Evolutionary conservation across 2,888 invertebrate species (phyloP).

Genomic region (Drosophila maculinotata): DNA sequence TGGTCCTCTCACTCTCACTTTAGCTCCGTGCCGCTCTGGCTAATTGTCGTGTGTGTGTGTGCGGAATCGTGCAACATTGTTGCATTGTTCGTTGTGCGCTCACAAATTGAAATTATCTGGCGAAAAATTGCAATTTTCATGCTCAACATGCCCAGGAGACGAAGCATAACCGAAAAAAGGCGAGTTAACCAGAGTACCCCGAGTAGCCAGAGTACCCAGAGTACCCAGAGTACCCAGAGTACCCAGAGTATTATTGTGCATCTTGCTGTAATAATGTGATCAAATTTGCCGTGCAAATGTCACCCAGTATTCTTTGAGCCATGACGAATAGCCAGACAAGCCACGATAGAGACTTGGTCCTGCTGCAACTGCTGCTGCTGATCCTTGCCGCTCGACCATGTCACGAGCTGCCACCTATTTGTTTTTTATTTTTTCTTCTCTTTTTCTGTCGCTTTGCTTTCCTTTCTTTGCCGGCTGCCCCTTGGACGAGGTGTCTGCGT

Average conservation of each 20-base stretch:
- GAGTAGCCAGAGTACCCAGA: too few species aligned
- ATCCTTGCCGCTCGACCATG: slow-evolving; percentile 6
- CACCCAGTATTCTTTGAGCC: slow-evolving; percentile 17
- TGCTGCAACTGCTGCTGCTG: neutral
- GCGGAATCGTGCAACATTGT: slow-evolving; percentile 45
- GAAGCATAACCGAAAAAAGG: neutral
- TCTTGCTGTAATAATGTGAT: slow-evolving; percentile 66
- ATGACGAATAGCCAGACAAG: slow-evolving; percentile 29
- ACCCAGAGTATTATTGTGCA: slow-evolving; percentile 56
- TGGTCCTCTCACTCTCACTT: neutral
- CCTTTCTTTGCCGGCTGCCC: neutral
- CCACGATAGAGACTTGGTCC: neutral
- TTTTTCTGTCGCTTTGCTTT: too few species aligned
- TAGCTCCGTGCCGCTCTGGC: slow-evolving; percentile 3
- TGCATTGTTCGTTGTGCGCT: slow-evolving; percentile 43
- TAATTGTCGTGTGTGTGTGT: slow-evolving; percentile 14
- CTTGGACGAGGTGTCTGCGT: slow-evolving; percentile 24
- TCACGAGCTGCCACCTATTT: slow-evolving; percentile 9
- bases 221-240: too few species aligned
- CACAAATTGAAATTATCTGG: slow-evolving; percentile 64
- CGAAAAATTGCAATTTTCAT: slow-evolving; percentile 75
- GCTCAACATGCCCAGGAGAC: slow-evolving; percentile 45
- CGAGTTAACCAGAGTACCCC: too few species aligned
- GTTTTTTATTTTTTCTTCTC: too few species aligned
- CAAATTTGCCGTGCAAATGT: slow-evolving; percentile 53